Percentiles rank a stretch among this genome's conserved stretches.
These are phyloP conservation scores for Zoanthus gigantus DNA, from an alignment of 92 coral and sea anemone genomes.

Conservation along the genomic window DNA sequence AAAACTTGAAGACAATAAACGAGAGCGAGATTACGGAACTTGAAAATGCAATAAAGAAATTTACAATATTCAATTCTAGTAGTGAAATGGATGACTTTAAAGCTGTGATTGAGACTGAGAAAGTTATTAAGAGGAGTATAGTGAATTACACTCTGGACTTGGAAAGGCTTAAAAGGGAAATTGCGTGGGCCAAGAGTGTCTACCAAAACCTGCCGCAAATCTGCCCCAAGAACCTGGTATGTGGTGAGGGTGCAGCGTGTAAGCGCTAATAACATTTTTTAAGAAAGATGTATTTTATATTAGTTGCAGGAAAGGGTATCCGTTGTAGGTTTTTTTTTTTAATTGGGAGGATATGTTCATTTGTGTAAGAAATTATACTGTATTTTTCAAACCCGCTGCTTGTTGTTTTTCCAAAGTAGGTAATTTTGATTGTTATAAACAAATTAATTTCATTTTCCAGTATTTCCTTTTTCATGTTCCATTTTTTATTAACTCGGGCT, in stretches of 20 bases:
- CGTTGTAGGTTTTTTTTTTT: not conserved
- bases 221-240: conserved; percentile 56
- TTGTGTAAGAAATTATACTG: no score
- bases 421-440: no score
- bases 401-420: no score
- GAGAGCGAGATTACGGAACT: conserved; percentile 56
- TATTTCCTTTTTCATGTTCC: no score
- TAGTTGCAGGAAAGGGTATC: not conserved
- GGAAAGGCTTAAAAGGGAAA: conserved; percentile 51
- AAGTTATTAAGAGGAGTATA: conserved; percentile 60
- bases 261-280: not conserved
- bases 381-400: no score
- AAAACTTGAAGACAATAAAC: conserved; percentile 63
- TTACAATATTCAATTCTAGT: conserved; percentile 26
- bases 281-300: not conserved
- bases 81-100: conserved; percentile 48
- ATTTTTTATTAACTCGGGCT: no score
- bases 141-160: conserved; percentile 73
- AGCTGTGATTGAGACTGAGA: conserved; percentile 54
- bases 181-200: conserved; percentile 44
- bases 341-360: not conserved
- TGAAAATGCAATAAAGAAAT: conserved; percentile 54
- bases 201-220: conserved; percentile 59
- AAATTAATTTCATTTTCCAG: no score
- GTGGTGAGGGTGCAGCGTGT: conserved; percentile 1